Evolutionary conservation across 2,113 vertebrate species (phyloP).

Genomic region (Dromiciops gliroides): DNA sequence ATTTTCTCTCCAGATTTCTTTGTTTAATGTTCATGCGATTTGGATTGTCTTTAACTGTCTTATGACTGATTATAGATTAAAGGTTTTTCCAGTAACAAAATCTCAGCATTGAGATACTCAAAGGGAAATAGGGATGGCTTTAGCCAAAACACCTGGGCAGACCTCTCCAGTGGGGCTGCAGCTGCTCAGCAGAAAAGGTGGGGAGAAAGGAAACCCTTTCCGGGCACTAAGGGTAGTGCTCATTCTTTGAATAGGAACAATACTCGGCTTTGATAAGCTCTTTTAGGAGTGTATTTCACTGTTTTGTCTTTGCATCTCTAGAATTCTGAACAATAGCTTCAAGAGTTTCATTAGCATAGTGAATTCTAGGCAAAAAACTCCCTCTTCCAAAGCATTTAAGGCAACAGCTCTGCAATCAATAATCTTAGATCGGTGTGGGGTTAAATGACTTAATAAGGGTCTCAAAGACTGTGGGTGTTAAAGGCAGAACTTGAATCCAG

Average conservation of each 20-base stretch:
- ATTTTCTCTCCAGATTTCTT: conserved; percentile 8
- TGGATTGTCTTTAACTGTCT: conserved; percentile 28
- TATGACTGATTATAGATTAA: conserved; percentile 10
- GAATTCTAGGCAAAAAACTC: neutral
- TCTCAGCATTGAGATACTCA: neutral
- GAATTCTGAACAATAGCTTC: neutral
- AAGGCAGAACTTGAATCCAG: neutral
- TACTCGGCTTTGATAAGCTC: neutral
- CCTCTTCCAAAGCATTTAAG: neutral
- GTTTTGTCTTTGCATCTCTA: neutral
- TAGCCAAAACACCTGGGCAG: neutral
- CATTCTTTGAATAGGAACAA: neutral
- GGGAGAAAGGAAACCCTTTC: neutral
- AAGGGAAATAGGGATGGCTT: neutral
- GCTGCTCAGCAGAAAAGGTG: conserved; percentile 9
- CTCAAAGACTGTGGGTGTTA: neutral
- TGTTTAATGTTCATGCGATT: conserved; percentile 28
- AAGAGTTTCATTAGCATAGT: neutral
- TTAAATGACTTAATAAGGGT: neutral
- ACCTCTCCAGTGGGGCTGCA: neutral
- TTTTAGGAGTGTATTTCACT: neutral
- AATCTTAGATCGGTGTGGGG: neutral
- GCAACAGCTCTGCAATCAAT: neutral
- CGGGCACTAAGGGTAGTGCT: neutral
- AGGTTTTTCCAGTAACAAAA: neutral